Evolutionary conservation across 2,888 invertebrate genomes (phyloP), one percentile per base, ranked within the genome.

Genomic region (Schizotus pectinicornis): DNA sequence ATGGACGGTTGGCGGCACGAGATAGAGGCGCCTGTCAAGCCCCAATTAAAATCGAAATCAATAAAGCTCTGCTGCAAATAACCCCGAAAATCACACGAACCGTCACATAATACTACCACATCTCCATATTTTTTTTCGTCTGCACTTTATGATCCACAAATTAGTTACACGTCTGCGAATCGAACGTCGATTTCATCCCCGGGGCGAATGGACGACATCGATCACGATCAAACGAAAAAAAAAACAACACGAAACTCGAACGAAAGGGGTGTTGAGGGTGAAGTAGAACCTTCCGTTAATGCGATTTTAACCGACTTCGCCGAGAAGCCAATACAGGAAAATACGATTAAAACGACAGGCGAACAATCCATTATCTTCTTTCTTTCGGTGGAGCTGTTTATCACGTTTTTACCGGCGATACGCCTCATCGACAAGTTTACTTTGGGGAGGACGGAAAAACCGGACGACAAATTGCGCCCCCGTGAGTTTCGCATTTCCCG

Each of bases 291-390:
- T 47, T 31, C 41, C 36, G 13, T 6, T 52, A 45, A 56, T 43
- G 39, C 11, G 52, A 51, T 56, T 56, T 56, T 38, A 43, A 38
- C n/a, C 22, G 46, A 56, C 38, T 51, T 38, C 46, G 30, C 48
- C 14, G 48, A 39, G 38, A 35, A 49, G 49, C 39, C 47, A 51
- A 46, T 51, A 55, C 42, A 46, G 41, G 45, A 13, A 55, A 55
- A 55, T 46, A 43, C 47, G 59, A 51, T 59, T 59, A 59, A 59
- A 51, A 55, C 47, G 59, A 59, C 36, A 37, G 41, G 39, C 45
- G 49, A 43, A 39, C 49, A 22, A 49, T 51, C 46, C 47, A 55
- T 59, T 59, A 55, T 49, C 53, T 45, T 53, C 41, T 42, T 49
- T 59, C 47, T 36, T 36, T 37, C 6, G 14, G 36, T 36, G 11